phyloP scores from a whole-genome alignment of 2,113 vertebrate species.

The Hipposideros armiger region DNA sequence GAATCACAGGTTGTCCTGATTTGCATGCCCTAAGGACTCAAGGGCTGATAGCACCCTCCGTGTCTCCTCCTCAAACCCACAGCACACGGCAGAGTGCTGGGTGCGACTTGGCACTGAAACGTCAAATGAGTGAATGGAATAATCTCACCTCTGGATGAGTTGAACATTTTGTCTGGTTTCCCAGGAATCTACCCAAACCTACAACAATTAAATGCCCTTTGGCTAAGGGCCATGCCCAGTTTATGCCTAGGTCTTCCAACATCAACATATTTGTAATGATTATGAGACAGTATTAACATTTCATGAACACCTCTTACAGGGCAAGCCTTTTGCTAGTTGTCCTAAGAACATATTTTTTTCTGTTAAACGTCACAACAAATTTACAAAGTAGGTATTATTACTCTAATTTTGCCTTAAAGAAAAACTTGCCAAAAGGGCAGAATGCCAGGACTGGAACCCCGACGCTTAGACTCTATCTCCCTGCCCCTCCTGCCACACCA shows the following conservation, averaged over 20 bases:
- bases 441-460: background rate
- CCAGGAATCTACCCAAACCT: slow-evolving; percentile 16
- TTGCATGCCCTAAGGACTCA: background rate
- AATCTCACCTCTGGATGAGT: slow-evolving; percentile 11
- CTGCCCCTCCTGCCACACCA: background rate
- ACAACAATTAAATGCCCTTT: slow-evolving; percentile 3
- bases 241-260: background rate
- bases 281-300: background rate
- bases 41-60: background rate
- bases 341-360: background rate
- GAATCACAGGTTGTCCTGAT: background rate
- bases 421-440: background rate
- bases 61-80: background rate
- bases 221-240: background rate
- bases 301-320: background rate
- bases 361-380: slow-evolving; percentile 29
- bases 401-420: background rate
- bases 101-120: background rate
- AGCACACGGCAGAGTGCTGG: background rate
- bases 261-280: background rate
- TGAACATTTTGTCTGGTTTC: slow-evolving; percentile 23
- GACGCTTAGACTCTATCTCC: background rate
- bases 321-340: background rate
- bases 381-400: background rate
- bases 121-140: background rate